These are phyloP conservation scores for Dione vanillae DNA, from an alignment of 2,888 invertebrate species.

Conservation along the genomic window DNA sequence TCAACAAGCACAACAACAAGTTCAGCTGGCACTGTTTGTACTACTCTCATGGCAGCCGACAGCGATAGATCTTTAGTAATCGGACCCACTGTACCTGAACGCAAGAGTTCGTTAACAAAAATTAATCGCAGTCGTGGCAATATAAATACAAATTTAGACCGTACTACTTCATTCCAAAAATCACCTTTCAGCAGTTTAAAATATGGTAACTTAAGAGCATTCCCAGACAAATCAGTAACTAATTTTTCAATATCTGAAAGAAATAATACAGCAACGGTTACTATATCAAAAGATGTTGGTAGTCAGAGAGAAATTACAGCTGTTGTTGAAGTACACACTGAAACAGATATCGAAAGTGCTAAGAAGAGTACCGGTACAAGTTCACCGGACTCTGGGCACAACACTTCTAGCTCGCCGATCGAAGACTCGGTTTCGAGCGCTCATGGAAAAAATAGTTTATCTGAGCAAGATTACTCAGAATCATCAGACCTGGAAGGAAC, in stretches of 20 bases:
- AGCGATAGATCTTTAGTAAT: conserved; percentile 86
- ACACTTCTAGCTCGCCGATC: conserved; percentile 91
- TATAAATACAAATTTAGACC: conserved; percentile 83
- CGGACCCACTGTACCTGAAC: conserved; percentile 92
- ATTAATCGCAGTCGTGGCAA: conserved; percentile 81
- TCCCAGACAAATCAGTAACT: conserved; percentile 65
- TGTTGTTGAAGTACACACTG: conserved; percentile 83
- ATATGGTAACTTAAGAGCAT: conserved; percentile 68
- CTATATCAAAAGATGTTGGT: conserved; percentile 73
- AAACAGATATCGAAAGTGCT: conserved; percentile 74
- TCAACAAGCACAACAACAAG: conserved; percentile 96
- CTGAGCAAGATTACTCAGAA: conserved; percentile 93
- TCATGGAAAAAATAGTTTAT: conserved; percentile 87
- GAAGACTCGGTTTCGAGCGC: conserved; percentile 90
- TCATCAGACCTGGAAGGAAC: conserved; percentile 94
- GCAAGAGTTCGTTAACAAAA: conserved; percentile 90
- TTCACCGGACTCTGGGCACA: conserved; percentile 92
- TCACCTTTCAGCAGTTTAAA: conserved; percentile 73
- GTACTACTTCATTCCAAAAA: conserved; percentile 73
- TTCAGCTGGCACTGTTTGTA: conserved; percentile 95
- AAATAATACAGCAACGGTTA: conserved; percentile 66
- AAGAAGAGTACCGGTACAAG: conserved; percentile 87
- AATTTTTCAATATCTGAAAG: conserved; percentile 74
- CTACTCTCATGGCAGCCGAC: conserved; percentile 89
- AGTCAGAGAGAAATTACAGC: conserved; percentile 83